Evolutionary conservation across 1,140 invertebrate genomes (phyloP).

Genomic region (Bacillus rossius): DNA sequence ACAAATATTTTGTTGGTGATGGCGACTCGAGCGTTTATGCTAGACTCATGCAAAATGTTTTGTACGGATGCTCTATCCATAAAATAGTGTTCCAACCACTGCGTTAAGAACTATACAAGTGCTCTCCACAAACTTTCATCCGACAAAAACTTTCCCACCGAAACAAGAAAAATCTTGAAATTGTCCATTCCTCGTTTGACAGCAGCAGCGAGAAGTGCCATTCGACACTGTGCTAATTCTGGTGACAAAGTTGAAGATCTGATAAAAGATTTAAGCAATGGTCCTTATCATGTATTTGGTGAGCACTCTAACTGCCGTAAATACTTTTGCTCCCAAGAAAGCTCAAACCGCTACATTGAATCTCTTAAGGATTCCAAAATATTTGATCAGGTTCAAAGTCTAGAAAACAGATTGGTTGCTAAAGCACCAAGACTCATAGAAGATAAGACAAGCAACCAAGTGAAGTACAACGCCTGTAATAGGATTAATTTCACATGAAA

Average conservation of each 20-base stretch:
- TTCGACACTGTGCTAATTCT: background rate
- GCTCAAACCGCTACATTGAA: too few relatives aligned
- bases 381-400: too few relatives aligned
- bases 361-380: too few relatives aligned
- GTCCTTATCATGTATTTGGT: conserved; percentile 12
- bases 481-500: background rate
- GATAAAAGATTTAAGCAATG: background rate
- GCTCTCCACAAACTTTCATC: background rate
- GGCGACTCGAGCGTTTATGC: conserved; percentile 9
- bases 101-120: background rate
- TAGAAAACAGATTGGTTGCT: too few relatives aligned
- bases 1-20: conserved; percentile 12
- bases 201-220: conserved; percentile 4
- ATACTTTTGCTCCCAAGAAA: too few relatives aligned
- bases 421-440: background rate
- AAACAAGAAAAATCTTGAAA: background rate
- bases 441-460: background rate
- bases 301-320: background rate
- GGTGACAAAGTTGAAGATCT: background rate
- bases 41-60: background rate
- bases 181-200: background rate
- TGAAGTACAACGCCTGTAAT: background rate
- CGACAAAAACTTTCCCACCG: background rate
- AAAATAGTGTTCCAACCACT: conserved; percentile 16
- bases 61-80: background rate